phyloP scores from a whole-genome alignment of 2,797 vertebrate genomes.

The Liparis tanakae region DNA sequence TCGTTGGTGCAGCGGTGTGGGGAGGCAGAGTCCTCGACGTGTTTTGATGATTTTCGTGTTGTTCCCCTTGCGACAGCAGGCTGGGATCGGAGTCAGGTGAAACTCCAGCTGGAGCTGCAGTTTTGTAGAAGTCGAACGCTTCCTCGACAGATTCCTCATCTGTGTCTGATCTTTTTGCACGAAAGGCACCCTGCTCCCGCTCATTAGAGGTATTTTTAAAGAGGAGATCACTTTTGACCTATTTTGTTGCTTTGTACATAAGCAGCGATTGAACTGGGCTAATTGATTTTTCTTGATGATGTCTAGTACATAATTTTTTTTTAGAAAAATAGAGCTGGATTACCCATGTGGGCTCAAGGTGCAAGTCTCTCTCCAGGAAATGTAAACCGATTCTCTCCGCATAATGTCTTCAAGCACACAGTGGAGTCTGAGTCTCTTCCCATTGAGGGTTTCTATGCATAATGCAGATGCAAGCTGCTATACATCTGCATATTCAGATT shows the following conservation, averaged over 20 bases:
- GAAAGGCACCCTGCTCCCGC: conserved; percentile 29
- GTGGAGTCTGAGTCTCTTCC: conserved; percentile 23
- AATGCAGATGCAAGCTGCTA: conserved; percentile 56
- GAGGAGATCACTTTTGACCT: conserved; percentile 61
- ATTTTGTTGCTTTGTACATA: conserved; percentile 38
- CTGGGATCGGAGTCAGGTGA: conserved; percentile 58
- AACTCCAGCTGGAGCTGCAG: conserved; percentile 56
- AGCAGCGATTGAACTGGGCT: conserved; percentile 46
- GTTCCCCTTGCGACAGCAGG: conserved; percentile 45
- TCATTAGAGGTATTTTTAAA: conserved; percentile 69
- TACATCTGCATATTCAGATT: conserved; percentile 58
- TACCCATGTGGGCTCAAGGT: conserved; percentile 17
- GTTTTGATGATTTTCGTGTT: conserved; percentile 60
- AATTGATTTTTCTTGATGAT: conserved; percentile 47
- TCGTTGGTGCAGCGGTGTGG: conserved; percentile 62
- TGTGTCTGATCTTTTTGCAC: conserved; percentile 46
- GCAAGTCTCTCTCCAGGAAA: conserved; percentile 23
- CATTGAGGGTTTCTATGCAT: conserved; percentile 45
- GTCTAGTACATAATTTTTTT: conserved; percentile 20
- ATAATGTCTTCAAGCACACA: conserved; percentile 45
- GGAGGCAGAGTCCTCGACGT: conserved; percentile 63
- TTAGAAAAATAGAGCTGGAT: conserved; percentile 14
- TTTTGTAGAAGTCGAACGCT: conserved; percentile 42
- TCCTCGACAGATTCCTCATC: conserved; percentile 31
- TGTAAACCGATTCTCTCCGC: conserved; percentile 29